Evolutionary conservation across 1,140 invertebrate species (phyloP).

Genomic region (Palaemon carinicauda): DNA sequence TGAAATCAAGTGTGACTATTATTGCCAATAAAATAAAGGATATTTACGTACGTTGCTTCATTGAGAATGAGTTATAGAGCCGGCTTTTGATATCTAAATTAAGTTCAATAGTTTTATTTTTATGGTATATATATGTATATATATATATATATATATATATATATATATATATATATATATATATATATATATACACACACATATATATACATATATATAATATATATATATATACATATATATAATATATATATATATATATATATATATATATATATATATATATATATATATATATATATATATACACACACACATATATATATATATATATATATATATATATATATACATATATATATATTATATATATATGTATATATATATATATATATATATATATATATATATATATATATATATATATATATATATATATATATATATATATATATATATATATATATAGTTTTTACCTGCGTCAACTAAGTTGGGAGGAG

Average conservation of each 20-base stretch:
- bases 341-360: not conserved
- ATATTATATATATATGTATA: conserved; percentile 1
- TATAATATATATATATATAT: not conserved
- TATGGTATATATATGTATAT: too few relatives aligned
- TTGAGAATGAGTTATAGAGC: too few relatives aligned
- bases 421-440: not conserved
- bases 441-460: too few relatives aligned
- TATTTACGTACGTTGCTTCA: too few relatives aligned
- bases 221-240: conserved; percentile 4
- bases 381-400: conserved; percentile 9
- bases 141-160: not conserved
- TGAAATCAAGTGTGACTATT: too few relatives aligned
- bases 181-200: not conserved
- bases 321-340: not conserved
- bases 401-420: conserved; percentile 9
- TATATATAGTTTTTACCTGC: too few relatives aligned
- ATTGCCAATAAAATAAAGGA: too few relatives aligned
- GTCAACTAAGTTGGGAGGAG: too few relatives aligned
- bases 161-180: not conserved
- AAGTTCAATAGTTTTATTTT: too few relatives aligned
- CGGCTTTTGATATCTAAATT: too few relatives aligned
- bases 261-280: not conserved
- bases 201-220: not conserved
- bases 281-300: not conserved
- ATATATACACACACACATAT: not conserved